Base-by-base conservation (phyloP, 2,113 vertebrate species). In the Sialia sialis region DNA sequence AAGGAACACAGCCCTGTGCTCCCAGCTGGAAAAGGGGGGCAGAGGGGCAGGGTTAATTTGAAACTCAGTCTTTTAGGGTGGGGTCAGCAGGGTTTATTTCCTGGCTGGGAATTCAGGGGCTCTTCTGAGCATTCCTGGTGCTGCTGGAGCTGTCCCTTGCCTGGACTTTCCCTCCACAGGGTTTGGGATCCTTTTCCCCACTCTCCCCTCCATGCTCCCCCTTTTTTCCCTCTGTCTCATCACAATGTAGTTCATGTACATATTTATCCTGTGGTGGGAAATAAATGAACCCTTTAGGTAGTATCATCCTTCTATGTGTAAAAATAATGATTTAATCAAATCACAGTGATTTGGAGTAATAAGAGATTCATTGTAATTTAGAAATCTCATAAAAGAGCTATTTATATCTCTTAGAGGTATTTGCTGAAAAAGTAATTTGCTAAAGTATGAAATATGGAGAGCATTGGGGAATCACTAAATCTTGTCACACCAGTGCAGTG, bases 301-400 rank as follows among this genome's bases (percentile, higher is more conserved):
- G 32, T 90, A 75, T 48, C 81, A 15, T 84, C 79, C 88, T 70
- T 77, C 62, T 88, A 29, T 41, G 49, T 85, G 56, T 76, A 92
- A 95, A 92, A 92, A 55, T 96, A 81, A 95, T 79, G 49, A 86
- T 77, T 93, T 93, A 82, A 92, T 96, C 39, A 82, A 70, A 89
- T 84, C 69, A 30, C 36, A 38, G 69, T 17, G 27, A 43, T 80
- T 69, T 58, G 84, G 73, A 88, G 79, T 95, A 88, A 76, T 82
- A 80, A 59, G 72, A 76, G 30, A 92, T 88, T 75, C 87, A 44
- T 81, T 91, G 78, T 73, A 43, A 74, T 87, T 94, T 89, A 38
- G 84, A 62, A 80, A 74, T 84, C 84, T 91, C 79, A 64, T 79
- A 68, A 92, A 95, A 87, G 91, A 94, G n/a, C 84, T 68, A 69